These are phyloP conservation scores for Epirrita christyi DNA, from an alignment of 2,888 invertebrate species.

Conservation along the genomic window DNA sequence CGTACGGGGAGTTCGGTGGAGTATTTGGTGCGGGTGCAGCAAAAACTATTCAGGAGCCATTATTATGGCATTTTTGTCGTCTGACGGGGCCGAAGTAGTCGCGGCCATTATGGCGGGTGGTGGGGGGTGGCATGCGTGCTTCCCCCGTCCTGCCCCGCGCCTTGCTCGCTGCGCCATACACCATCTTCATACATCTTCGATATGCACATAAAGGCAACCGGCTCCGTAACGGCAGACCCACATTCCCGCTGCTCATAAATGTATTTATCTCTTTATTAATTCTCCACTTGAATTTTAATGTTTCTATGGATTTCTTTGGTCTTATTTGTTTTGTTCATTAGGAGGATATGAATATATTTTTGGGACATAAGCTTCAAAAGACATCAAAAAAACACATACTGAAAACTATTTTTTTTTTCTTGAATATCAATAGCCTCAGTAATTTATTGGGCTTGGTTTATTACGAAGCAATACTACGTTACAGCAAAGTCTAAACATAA, in stretches of 20 bases:
- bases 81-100: conserved; percentile 80
- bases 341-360: conserved; percentile 12
- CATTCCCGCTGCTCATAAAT: conserved; percentile 82
- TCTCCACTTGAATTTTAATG: conserved; percentile 78
- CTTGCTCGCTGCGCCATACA: conserved; percentile 59
- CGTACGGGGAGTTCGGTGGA: conserved; percentile 71
- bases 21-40: conserved; percentile 82
- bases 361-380: background rate
- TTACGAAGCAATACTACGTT: too few relatives aligned
- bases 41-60: conserved; percentile 83
- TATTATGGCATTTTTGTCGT: conserved; percentile 86
- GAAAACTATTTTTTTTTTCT: too few relatives aligned
- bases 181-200: conserved; percentile 84
- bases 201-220: conserved; percentile 83
- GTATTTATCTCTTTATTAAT: conserved; percentile 85
- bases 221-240: conserved; percentile 81
- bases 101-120: conserved; percentile 76
- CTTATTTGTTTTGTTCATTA: conserved; percentile 30
- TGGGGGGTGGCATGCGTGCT: conserved; percentile 54
- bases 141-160: conserved; percentile 43
- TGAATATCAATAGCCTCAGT: too few relatives aligned
- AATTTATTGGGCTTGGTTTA: too few relatives aligned
- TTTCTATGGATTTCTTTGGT: conserved; percentile 56
- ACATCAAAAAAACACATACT: background rate
- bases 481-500: too few relatives aligned